phyloP scores from a whole-genome alignment of 2,113 vertebrate species.

The Podocnemis expansa region DNA sequence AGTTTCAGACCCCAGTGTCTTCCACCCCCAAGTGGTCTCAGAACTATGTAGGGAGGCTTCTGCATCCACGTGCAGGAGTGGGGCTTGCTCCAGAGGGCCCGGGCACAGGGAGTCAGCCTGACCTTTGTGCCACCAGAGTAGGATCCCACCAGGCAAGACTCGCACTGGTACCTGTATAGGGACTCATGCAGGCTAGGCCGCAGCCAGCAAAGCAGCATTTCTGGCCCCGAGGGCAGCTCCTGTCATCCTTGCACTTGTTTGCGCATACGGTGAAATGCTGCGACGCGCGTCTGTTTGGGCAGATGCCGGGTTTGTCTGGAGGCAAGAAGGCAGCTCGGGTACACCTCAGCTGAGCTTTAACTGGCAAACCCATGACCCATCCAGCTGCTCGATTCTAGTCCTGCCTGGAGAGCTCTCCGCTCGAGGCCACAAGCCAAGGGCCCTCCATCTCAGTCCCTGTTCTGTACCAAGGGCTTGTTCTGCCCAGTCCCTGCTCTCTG shows the following conservation, averaged over 20 bases:
- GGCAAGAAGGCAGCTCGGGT: no score
- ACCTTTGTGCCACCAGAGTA: no score
- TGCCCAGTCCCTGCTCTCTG: no score
- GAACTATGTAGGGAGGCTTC: no score
- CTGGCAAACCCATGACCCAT: neutral
- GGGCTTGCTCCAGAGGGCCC: neutral
- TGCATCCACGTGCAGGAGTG: no score
- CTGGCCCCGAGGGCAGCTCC: neutral
- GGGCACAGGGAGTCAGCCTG: no score
- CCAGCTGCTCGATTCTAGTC: neutral
- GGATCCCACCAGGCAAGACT: accelerated
- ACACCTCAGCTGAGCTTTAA: accelerated
- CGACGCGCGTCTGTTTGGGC: neutral
- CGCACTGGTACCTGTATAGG: neutral
- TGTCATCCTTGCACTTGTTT: neutral
- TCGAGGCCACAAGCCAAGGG: no score
- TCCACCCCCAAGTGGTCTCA: no score
- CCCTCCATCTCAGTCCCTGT: no score
- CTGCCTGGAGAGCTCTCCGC: no score
- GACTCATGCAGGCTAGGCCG: neutral
- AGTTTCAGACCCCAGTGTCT: neutral
- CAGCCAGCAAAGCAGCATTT: neutral
- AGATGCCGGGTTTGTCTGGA: conserved; percentile 38
- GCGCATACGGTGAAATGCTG: neutral
- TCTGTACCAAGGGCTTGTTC: no score